These are phyloP conservation scores for Styela clava DNA, from an alignment of 23 tunicate species.

Conservation along the genomic window DNA sequence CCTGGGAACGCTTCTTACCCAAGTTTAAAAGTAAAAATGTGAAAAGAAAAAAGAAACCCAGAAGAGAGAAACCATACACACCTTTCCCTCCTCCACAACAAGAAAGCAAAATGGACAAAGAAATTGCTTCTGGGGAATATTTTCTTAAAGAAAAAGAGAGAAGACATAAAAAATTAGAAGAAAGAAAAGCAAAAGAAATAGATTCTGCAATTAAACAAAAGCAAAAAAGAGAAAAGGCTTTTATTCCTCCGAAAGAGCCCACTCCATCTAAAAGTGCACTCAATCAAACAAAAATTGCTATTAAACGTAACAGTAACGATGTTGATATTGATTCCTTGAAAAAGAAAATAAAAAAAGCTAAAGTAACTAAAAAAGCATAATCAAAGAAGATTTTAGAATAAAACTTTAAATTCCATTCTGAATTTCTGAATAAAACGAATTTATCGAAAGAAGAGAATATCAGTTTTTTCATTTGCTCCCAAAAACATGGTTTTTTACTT, in stretches of 20 bases:
- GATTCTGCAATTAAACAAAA: slow-evolving; percentile 34
- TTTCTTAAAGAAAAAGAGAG: slow-evolving; percentile 84
- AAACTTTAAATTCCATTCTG: no score
- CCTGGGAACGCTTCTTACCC: slow-evolving; percentile 94
- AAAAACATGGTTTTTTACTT: no score
- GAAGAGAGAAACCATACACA: slow-evolving; percentile 86
- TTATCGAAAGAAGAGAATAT: no score
- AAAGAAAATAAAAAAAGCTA: slow-evolving; percentile 71
- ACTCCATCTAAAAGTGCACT: not conserved
- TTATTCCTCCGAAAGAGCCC: slow-evolving; percentile 69
- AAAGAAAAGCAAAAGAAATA: slow-evolving; percentile 59
- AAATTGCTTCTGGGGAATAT: slow-evolving; percentile 94
- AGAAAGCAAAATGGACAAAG: slow-evolving; percentile 85
- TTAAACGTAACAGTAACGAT: slow-evolving; percentile 10
- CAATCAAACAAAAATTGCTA: not conserved
- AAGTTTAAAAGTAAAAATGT: slow-evolving; percentile 81
- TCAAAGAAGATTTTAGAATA: not conserved
- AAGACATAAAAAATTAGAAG: slow-evolving; percentile 53
- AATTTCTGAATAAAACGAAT: no score
- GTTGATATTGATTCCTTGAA: slow-evolving; percentile 63
- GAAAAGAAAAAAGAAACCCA: slow-evolving; percentile 51
- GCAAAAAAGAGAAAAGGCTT: slow-evolving; percentile 44
- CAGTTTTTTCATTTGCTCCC: no score
- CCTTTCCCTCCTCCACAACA: slow-evolving; percentile 99
- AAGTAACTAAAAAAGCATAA: slow-evolving; percentile 39